These are phyloP conservation scores for Apotomis betuletana DNA, from an alignment of 2,888 invertebrate genomes.

Conservation along the genomic window DNA sequence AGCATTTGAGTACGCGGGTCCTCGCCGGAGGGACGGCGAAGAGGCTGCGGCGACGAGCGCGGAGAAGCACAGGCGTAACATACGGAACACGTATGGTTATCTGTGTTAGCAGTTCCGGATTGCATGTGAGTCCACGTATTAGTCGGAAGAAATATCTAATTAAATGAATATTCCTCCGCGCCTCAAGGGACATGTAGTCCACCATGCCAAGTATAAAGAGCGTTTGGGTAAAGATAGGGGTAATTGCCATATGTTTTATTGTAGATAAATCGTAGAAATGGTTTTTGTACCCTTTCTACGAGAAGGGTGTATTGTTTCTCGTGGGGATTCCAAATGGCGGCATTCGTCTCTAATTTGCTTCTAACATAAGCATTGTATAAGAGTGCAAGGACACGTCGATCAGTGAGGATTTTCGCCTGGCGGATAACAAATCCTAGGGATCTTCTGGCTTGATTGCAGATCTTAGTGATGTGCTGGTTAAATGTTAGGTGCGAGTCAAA, in stretches of 20 bases:
- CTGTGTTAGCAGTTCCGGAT: too few species aligned
- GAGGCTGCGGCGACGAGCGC: too few species aligned
- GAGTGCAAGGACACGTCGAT: not conserved
- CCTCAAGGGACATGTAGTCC: not conserved
- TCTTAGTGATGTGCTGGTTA: not conserved
- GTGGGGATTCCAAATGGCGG: not conserved
- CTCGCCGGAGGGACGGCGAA: too few species aligned
- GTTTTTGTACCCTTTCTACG: not conserved
- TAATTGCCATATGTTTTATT: not conserved
- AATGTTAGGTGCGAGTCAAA: conserved; percentile 1
- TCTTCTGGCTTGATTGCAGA: not conserved
- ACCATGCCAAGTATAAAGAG: not conserved
- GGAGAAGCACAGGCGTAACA: too few species aligned
- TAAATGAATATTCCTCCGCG: not conserved
- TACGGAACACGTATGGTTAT: too few species aligned
- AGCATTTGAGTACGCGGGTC: too few species aligned
- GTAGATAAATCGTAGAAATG: not conserved
- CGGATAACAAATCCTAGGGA: not conserved
- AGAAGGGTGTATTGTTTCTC: not conserved
- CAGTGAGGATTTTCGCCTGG: not conserved
- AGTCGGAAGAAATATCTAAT: not conserved
- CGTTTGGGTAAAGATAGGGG: not conserved
- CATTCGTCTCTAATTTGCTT: not conserved
- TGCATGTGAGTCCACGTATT: too few species aligned
- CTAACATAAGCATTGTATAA: not conserved